Evolutionary conservation across 2,113 vertebrate genomes (phyloP), one percentile per base, ranked within the genome.

Genomic region (Myodes glareolus): DNA sequence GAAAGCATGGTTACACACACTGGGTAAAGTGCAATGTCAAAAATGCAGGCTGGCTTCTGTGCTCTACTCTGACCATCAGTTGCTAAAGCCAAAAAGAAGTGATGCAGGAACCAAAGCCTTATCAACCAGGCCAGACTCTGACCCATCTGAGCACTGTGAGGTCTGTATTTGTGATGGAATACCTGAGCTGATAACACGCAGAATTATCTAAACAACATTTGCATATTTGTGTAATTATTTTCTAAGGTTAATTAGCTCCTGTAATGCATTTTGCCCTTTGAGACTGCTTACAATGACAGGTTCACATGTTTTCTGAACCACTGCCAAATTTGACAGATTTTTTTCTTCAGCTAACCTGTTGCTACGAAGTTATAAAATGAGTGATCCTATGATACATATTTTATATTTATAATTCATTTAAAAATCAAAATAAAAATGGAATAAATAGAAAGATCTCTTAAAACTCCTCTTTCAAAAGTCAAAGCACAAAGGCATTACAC

Each of bases 221-320:
- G 99, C 99, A 99, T 99, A 99, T 99, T 99, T 99, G 98, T 99
- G 99, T 99, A 99, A 99, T 99, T 99, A 99, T 99, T 99, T 99
- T 98, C 99, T 98, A 99, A 99, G 99, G 99, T 99, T 99, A 99
- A 99, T 99, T 99, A 99, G 99, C 99, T 99, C 98, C 98, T 98
- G 99, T 98, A 99, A 99, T 99, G 99, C 99, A 98, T 98, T 97
- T 98, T 80, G 95, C 98, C 99, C 99, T 99, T 98, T 98, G 99
- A 99, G 99, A 99, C 99, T 98, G 98, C 98, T 99, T 99, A 98
- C 98, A 98, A 99, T 99, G 99, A 99, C 99, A 99, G 99, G 99
- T 99, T 99, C 99, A 98, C 98, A 98, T 98, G 98, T 98, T 99
- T 99, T 98, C 98, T 98, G 98, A 98, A 98, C 97, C 98, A 98